phyloP scores from a whole-genome alignment of 2,888 invertebrate genomes.

The Apoda limacodes region DNA sequence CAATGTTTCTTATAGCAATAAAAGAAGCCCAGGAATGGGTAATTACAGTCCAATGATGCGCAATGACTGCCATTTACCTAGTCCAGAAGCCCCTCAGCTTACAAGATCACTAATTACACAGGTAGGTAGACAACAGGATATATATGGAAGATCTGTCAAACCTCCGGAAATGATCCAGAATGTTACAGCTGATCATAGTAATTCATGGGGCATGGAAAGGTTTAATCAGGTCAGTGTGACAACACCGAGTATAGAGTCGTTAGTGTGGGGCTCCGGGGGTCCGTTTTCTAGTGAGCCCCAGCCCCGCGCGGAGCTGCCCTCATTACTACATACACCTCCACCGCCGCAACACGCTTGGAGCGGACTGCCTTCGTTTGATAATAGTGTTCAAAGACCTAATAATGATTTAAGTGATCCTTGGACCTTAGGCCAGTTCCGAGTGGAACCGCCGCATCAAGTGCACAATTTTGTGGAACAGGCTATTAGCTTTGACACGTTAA shows the following conservation, averaged over 20 bases:
- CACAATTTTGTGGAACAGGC: constrained; percentile 54
- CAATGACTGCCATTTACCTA: constrained; percentile 49
- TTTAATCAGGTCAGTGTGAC: constrained; percentile 35
- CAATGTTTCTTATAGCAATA: constrained; percentile 36
- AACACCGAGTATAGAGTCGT: constrained; percentile 38
- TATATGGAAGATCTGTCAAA: constrained; percentile 40
- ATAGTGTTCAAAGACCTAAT: constrained; percentile 30
- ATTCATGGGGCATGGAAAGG: constrained; percentile 44
- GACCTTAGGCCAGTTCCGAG: constrained; percentile 52
- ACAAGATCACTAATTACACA: constrained; percentile 26
- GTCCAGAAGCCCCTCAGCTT: constrained; percentile 43
- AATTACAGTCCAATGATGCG: constrained; percentile 57
- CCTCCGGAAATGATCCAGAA: constrained; percentile 36
- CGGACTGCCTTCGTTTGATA: constrained; percentile 43
- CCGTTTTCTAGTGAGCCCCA: constrained; percentile 28
- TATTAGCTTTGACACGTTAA: constrained; percentile 47
- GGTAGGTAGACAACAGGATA: constrained; percentile 37
- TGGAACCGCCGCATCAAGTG: constrained; percentile 48
- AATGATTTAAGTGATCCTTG: constrained; percentile 46
- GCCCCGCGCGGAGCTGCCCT: constrained; percentile 33
- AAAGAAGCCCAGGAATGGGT: constrained; percentile 54
- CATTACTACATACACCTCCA: constrained; percentile 43
- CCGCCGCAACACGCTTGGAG: constrained; percentile 47
- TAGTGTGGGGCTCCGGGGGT: constrained; percentile 43
- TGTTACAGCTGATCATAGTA: constrained; percentile 34